Evolutionary conservation across 2,797 vertebrate genomes (phyloP).

Genomic region (Chaetodon trifasciatus): DNA sequence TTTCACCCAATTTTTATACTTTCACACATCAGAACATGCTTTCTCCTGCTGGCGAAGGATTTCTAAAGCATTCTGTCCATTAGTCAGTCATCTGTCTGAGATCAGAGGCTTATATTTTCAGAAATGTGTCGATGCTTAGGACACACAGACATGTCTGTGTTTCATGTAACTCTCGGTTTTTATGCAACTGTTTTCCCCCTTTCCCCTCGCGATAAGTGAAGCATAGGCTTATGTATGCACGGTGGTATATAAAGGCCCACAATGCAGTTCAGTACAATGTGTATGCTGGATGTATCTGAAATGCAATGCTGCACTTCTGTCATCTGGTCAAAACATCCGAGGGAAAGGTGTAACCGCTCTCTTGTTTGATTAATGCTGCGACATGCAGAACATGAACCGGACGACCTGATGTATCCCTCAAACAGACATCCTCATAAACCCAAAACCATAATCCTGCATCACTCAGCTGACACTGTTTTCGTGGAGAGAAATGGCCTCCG

Average conservation of each 20-base stretch:
- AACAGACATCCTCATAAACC: slow-evolving; percentile 43
- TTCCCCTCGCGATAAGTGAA: not conserved
- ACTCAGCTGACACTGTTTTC: slow-evolving; percentile 35
- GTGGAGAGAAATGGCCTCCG: slow-evolving; percentile 32
- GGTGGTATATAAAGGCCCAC: slow-evolving; percentile 2
- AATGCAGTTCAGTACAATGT: slow-evolving; percentile 1
- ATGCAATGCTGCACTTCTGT: slow-evolving; percentile 18
- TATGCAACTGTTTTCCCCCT: not conserved
- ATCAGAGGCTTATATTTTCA: not conserved
- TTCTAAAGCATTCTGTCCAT: not conserved
- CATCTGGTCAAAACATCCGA: not conserved
- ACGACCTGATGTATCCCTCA: slow-evolving; percentile 27
- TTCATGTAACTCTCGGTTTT: not conserved
- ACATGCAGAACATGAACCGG: slow-evolving; percentile 22
- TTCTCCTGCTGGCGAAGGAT: not conserved
- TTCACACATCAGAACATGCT: not conserved
- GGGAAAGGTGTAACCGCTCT: not conserved
- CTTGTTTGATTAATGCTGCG: slow-evolving; percentile 19
- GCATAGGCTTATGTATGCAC: not conserved
- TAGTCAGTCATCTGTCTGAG: not conserved
- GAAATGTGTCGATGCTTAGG: not conserved
- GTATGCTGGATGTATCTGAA: slow-evolving; percentile 4
- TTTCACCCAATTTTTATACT: not conserved
- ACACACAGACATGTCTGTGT: not conserved
- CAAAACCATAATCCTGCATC: slow-evolving; percentile 31